Evolutionary conservation across 2,888 invertebrate genomes (phyloP).

Genomic region (Boloria selene): DNA sequence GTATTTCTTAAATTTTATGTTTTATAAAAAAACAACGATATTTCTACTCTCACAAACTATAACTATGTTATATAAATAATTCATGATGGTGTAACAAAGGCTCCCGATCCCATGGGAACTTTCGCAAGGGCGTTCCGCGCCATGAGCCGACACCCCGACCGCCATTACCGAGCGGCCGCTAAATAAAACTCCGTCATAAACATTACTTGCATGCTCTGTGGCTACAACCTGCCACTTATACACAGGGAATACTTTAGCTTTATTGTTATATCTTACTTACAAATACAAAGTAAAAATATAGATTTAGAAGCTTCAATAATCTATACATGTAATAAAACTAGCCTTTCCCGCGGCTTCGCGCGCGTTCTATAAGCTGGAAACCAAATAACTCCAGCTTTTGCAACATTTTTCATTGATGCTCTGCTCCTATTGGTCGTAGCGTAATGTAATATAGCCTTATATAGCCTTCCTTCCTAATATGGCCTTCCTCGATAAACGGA

Average conservation of each 20-base stretch:
- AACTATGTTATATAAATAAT: conserved; percentile 33
- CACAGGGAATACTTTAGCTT: background rate
- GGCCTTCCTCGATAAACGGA: too few species aligned
- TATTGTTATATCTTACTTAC: background rate
- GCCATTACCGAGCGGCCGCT: conserved; percentile 15
- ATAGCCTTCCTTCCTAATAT: too few species aligned
- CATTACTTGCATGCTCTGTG: conserved; percentile 9
- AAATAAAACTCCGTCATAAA: conserved; percentile 13
- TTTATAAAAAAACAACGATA: background rate
- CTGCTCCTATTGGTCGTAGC: too few species aligned
- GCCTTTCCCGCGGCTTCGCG: too few species aligned
- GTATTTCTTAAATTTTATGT: background rate
- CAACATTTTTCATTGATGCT: too few species aligned
- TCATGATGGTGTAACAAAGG: conserved; percentile 36
- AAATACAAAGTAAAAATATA: too few species aligned
- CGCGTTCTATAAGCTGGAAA: too few species aligned
- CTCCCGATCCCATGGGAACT: conserved; percentile 46
- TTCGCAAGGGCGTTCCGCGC: conserved; percentile 50
- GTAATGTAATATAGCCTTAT: too few species aligned
- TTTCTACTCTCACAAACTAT: background rate
- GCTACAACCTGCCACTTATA: conserved; percentile 12
- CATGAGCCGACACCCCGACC: conserved; percentile 34
- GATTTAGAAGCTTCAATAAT: too few species aligned
- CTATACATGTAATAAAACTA: too few species aligned
- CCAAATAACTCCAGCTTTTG: too few species aligned